phyloP scores from a whole-genome alignment of 2,113 vertebrate species.

The Ctenomys sociabilis region DNA sequence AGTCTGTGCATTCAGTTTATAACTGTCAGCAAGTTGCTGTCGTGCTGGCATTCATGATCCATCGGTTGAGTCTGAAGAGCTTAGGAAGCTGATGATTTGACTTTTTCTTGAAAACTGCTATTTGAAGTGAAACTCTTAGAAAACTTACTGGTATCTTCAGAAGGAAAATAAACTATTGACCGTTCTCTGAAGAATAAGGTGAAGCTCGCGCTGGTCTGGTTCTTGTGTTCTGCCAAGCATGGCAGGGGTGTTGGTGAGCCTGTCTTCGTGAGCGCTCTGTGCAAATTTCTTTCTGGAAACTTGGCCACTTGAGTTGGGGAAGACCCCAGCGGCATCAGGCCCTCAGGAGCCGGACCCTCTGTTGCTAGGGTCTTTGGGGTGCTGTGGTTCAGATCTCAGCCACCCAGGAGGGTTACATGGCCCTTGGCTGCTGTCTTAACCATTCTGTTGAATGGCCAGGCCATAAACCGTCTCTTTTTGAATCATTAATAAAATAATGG shows the following conservation, averaged over 20 bases:
- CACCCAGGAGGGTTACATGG: fast-evolving
- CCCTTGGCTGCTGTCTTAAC: background rate
- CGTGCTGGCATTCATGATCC: background rate
- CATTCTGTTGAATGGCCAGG: background rate
- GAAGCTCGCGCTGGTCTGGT: background rate
- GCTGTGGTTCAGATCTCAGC: background rate
- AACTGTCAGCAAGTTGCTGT: conserved; percentile 32
- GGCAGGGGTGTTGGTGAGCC: background rate
- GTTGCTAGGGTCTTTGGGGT: fast-evolving
- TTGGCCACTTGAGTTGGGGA: background rate
- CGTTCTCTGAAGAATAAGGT: background rate
- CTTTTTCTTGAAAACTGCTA: conserved; percentile 16
- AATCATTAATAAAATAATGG: background rate
- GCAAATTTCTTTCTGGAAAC: background rate
- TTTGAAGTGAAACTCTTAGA: background rate
- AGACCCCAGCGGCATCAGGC: background rate
- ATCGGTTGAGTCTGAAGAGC: background rate
- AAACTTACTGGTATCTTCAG: background rate
- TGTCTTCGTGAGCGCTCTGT: background rate
- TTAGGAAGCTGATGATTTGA: conserved; percentile 35
- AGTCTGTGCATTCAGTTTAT: conserved; percentile 24
- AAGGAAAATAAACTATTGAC: background rate
- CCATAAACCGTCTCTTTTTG: background rate
- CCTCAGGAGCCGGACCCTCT: background rate
- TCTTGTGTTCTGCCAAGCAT: background rate